phyloP scores from a whole-genome alignment of 1,140 invertebrate species.

The Zaprionus nigranus region DNA sequence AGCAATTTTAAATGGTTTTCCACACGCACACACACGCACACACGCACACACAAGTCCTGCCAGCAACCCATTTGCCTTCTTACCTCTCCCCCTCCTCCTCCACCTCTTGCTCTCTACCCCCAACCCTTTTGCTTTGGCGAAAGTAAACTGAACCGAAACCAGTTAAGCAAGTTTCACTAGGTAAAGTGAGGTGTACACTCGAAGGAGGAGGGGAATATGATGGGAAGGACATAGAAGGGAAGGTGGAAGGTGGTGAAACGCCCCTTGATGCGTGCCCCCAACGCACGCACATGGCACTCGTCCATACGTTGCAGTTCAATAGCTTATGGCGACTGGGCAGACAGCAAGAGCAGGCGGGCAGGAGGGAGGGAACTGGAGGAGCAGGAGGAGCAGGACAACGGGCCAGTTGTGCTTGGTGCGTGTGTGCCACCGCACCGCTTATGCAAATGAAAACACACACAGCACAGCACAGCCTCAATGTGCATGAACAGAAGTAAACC shows the following conservation, averaged over 20 bases:
- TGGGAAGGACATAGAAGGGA: no score
- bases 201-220: neutral
- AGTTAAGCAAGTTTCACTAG: constrained; percentile 66
- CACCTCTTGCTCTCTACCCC: neutral
- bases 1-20: constrained; percentile 77
- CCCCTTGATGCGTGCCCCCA: constrained; percentile 6
- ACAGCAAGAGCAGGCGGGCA: neutral
- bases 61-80: constrained; percentile 2
- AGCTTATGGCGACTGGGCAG: constrained; percentile 1
- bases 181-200: constrained; percentile 41
- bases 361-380: neutral
- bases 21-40: constrained; percentile 40
- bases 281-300: constrained; percentile 15
- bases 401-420: neutral
- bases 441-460: neutral
- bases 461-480: constrained; percentile 46
- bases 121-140: constrained; percentile 4
- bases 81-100: neutral
- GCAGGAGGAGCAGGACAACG: no score
- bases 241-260: neutral
- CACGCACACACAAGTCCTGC: neutral
- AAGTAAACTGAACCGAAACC: constrained; percentile 65
- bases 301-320: constrained; percentile 3
- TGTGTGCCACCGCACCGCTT: neutral
- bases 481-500: constrained; percentile 51